Evolutionary conservation across 2,888 invertebrate species (phyloP).

Genomic region (Cerastis leucographa): DNA sequence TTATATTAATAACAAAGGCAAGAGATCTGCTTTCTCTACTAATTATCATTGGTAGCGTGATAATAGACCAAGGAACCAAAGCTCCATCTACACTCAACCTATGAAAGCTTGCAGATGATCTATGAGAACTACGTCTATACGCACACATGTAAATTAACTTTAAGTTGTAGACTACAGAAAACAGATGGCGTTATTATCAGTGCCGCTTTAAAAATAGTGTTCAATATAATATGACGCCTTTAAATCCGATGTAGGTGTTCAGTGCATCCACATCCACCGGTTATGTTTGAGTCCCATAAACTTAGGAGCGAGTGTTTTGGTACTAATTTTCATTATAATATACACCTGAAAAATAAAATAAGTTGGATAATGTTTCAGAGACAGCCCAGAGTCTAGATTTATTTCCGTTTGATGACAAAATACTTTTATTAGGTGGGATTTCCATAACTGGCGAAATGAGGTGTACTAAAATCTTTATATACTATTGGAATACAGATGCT

Average conservation of each 20-base stretch:
- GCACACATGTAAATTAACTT: slow-evolving; percentile 44
- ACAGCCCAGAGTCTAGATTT: neutral
- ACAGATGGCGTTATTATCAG: slow-evolving; percentile 56
- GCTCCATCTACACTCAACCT: slow-evolving; percentile 59
- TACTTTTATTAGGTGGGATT: neutral
- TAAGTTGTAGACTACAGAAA: neutral
- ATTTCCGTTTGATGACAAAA: neutral
- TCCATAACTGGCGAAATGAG: neutral
- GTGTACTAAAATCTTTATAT: neutral
- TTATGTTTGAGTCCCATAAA: neutral
- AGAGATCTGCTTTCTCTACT: neutral
- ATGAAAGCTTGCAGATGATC: slow-evolving; percentile 29
- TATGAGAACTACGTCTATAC: neutral
- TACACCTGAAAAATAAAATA: neutral
- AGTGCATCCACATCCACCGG: neutral
- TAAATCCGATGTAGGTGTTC: neutral
- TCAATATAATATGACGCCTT: neutral
- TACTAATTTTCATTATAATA: neutral
- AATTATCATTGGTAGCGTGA: neutral
- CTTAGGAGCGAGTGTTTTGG: no score
- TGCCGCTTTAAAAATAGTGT: no score
- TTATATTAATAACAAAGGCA: neutral
- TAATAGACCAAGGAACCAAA: neutral
- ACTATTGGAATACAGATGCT: neutral
- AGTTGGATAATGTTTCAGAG: neutral